Evolutionary conservation across 2,797 vertebrate genomes (phyloP).

Genomic region (Corythornis leucogaster): DNA sequence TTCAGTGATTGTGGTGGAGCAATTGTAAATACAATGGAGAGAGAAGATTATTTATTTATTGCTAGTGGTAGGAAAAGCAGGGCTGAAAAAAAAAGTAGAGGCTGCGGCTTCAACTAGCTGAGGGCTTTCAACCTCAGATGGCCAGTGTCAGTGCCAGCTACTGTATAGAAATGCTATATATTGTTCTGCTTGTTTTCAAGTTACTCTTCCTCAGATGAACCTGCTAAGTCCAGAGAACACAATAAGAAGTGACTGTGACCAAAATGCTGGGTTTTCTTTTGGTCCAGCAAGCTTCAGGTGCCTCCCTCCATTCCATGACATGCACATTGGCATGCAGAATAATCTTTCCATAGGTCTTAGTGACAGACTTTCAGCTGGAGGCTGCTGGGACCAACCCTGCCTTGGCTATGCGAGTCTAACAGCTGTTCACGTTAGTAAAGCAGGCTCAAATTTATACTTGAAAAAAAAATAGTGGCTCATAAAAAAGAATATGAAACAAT

Average conservation of each 20-base stretch:
- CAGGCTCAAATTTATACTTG: slow-evolving; percentile 75
- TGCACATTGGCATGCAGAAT: neutral
- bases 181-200: neutral
- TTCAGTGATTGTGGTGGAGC: neutral
- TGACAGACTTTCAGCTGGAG: slow-evolving; percentile 25
- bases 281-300: neutral
- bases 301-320: neutral
- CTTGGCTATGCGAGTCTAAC: slow-evolving; percentile 17
- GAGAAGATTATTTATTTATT: neutral
- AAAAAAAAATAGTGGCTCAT: slow-evolving; percentile 60
- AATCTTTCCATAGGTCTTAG: neutral
- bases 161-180: neutral
- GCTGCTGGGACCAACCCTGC: slow-evolving; percentile 26
- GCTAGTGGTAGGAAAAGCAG: neutral
- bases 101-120: neutral
- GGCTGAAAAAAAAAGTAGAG: neutral
- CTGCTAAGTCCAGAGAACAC: neutral
- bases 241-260: neutral
- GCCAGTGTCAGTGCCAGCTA: neutral
- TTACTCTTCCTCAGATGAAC: neutral
- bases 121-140: neutral
- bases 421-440: slow-evolving; percentile 73
- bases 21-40: neutral
- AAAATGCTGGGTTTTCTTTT: neutral
- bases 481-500: slow-evolving; percentile 75